Base-by-base conservation (phyloP, 64 coral and sea anemone species). In the Porites australiensis region DNA sequence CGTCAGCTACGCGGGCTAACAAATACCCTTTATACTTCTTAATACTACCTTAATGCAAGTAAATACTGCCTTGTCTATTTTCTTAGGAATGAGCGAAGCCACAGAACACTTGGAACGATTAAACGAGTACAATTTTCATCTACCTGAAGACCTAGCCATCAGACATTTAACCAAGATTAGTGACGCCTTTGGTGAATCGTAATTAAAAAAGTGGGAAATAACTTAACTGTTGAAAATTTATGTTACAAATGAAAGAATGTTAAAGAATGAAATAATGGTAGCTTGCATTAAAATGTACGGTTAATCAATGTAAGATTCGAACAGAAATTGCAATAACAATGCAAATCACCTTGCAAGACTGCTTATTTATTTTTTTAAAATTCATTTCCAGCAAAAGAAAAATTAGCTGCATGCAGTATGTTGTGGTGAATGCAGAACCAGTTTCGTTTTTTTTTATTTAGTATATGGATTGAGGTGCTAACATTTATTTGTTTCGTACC, bases 131-230 rank as follows among this genome's bases (percentile, higher is more conserved):
- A 93, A 99, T 55, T 99, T 94, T 13, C 89, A 93, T 71, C 73
- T 99, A 13, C 98, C 98, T 8, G 98, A 99, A 86, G 98, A 99
- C 65, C 84, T 99, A 0, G 98, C 98, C 44, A 99, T 99, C 58
- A 89, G 98, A 86, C 98, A 99, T 74, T 64, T 99, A 58, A 99
- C 95, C 75, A 96, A 96, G 88, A 96, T 96, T 50, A 99, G 86
- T 45, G 98, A 99, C 55, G 98, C 98, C 0, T 99, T 99, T 78
- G 98, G 98, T 13, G 98, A 99, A 19, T 74, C 89, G 46, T 99
- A 87, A 83, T 52, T 8, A 84, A 3, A 51, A 84, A 3, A 51
- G 62, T 46, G 16, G 16, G 1, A 47, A 7, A 48, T 57, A 12
- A 57, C 7, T 9, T 44, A 7, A 82, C n/a, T 44, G 3, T 45